A percentile compares a stretch with the other conserved stretches of the same genome.
Evolutionary conservation across 2,797 vertebrate genomes (phyloP).

Genomic region (Chromis chromis): DNA sequence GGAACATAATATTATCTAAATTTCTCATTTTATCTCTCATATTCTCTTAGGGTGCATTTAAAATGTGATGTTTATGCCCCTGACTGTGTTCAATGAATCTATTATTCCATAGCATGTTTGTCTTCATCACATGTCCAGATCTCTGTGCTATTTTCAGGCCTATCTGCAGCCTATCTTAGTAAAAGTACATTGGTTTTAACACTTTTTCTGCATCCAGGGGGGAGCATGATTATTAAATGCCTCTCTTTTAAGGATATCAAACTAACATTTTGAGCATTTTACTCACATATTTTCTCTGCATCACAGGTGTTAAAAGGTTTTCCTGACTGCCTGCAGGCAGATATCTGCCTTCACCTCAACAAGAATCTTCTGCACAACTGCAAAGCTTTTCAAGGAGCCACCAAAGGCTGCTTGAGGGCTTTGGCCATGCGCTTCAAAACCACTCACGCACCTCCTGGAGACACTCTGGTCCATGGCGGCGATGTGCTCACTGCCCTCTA

Average conservation of each 20-base stretch:
- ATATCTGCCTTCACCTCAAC: constrained; percentile 99
- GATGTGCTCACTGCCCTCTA: constrained; percentile 97
- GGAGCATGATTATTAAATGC: constrained; percentile 24
- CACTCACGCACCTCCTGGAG: constrained; percentile 96
- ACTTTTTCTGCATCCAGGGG: constrained; percentile 44
- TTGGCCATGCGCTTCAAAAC: constrained; percentile 98
- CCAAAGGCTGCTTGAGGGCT: constrained; percentile 97
- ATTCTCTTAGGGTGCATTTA: too few species aligned
- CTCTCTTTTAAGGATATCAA: constrained; percentile 24
- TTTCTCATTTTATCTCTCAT: background rate
- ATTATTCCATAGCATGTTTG: constrained; percentile 13
- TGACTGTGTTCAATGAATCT: constrained; percentile 8
- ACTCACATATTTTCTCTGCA: constrained; percentile 48
- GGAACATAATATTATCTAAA: background rate
- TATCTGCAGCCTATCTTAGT: constrained; percentile 23
- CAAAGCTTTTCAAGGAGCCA: constrained; percentile 95
- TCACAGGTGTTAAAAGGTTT: constrained; percentile 97
- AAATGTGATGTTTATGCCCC: too few species aligned
- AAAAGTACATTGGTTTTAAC: constrained; percentile 31
- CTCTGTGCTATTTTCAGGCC: constrained; percentile 28
- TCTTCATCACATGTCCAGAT: constrained; percentile 30
- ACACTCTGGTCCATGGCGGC: constrained; percentile 95
- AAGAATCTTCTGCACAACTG: constrained; percentile 92
- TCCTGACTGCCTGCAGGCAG: constrained; percentile 98
- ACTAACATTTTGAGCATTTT: constrained; percentile 25